Evolutionary conservation across 2,113 vertebrate genomes (phyloP).

Genomic region (Aegithalos caudatus): DNA sequence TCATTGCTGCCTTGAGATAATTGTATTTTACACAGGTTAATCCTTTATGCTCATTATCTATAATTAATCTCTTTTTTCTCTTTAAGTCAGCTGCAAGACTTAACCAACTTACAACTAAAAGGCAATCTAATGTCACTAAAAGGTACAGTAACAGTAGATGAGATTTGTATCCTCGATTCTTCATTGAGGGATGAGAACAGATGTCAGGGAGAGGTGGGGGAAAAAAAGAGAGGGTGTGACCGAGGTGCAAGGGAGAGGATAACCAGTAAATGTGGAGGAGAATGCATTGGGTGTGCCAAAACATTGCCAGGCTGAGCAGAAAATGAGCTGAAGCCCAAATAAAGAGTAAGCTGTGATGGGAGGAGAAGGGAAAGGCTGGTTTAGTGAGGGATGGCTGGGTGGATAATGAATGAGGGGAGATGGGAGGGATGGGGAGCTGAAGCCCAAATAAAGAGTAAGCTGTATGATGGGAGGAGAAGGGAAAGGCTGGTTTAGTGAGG

Average conservation of each 20-base stretch:
- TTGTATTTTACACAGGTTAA: not conserved
- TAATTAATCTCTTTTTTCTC: not conserved
- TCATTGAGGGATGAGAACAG: not conserved
- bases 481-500: not conserved
- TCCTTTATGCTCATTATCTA: not conserved
- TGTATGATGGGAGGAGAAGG: not conserved
- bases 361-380: not conserved
- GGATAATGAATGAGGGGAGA: not conserved
- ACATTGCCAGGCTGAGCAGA: not conserved
- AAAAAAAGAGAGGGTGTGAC: not conserved
- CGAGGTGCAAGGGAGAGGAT: not conserved
- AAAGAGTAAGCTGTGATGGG: not conserved
- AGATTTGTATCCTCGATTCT: not conserved
- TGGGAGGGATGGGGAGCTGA: not conserved
- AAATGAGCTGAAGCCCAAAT: not conserved
- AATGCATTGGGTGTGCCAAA: not conserved
- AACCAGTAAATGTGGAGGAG: not conserved
- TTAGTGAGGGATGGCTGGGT: not conserved
- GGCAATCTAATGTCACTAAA: slow-evolving; percentile 2
- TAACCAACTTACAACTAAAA: slow-evolving; percentile 41
- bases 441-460: not conserved
- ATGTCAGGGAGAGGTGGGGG: not conserved
- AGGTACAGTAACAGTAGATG: slow-evolving; percentile 55
- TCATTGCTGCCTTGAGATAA: not conserved
- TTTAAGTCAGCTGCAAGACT: slow-evolving; percentile 75